Evolutionary conservation across 2,888 invertebrate genomes (phyloP).

Genomic region (Rotaria magnacalcarata): DNA sequence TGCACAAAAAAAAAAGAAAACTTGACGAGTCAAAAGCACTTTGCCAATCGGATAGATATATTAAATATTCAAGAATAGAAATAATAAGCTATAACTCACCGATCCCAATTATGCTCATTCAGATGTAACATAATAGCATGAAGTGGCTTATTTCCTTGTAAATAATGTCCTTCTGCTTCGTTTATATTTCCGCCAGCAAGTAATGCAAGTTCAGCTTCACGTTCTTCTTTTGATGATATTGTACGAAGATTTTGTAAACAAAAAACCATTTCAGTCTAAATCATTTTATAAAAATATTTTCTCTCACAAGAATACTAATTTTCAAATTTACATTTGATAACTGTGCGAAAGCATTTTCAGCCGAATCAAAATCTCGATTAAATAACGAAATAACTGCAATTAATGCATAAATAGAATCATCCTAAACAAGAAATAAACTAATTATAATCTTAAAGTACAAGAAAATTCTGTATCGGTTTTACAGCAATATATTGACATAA

Average conservation of each 20-base stretch:
- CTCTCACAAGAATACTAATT: no score
- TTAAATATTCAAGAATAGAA: no score
- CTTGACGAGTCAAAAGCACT: no score
- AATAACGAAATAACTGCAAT: slow-evolving; percentile 84
- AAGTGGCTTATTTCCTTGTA: slow-evolving; percentile 67
- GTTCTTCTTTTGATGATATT: slow-evolving; percentile 61
- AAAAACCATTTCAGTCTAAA: slow-evolving; percentile 61
- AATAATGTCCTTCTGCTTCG: slow-evolving; percentile 70
- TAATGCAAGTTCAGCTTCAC: slow-evolving; percentile 68
- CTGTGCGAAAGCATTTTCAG: slow-evolving; percentile 88
- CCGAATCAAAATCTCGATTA: slow-evolving; percentile 76
- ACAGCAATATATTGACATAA: slow-evolving; percentile 71
- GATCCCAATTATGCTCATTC: slow-evolving; percentile 71
- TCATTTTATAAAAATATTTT: not conserved
- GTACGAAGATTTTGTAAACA: slow-evolving; percentile 59
- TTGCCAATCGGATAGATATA: no score
- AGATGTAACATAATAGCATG: slow-evolving; percentile 71
- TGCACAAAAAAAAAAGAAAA: no score
- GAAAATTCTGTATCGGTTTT: slow-evolving; percentile 46
- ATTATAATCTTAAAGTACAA: slow-evolving; percentile 45
- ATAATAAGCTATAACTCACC: slow-evolving; percentile 51
- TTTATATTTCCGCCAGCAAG: slow-evolving; percentile 66
- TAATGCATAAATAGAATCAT: slow-evolving; percentile 76
- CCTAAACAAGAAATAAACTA: slow-evolving; percentile 47
- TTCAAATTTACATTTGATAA: slow-evolving; percentile 68